These are phyloP conservation scores for Melipona bicolor DNA, from an alignment of 2,888 invertebrate genomes.

Conservation along the genomic window DNA sequence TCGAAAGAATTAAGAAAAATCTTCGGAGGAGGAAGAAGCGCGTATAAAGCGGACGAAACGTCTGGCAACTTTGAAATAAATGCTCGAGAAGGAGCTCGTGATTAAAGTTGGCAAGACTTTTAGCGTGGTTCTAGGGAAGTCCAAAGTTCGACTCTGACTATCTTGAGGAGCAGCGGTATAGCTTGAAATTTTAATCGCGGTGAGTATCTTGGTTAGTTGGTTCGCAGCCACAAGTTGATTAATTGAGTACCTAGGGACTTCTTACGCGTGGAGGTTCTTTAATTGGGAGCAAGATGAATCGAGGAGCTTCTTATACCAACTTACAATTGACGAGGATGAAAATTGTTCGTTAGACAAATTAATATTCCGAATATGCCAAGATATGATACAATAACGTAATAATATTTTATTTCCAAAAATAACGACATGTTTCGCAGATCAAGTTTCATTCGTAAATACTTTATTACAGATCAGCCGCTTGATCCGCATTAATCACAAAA, in stretches of 20 bases:
- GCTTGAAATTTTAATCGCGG: constrained; percentile 5
- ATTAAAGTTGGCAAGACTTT: neutral
- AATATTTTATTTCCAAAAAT: neutral
- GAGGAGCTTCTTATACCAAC: neutral
- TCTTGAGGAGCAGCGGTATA: neutral
- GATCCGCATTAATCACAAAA: neutral
- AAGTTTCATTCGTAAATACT: neutral
- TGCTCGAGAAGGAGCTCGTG: neutral
- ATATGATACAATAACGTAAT: too few species aligned
- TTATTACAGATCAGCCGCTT: neutral
- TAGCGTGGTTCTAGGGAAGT: too few species aligned
- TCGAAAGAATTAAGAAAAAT: neutral
- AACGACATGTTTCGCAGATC: too few species aligned
- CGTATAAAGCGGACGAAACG: neutral
- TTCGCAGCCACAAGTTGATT: neutral
- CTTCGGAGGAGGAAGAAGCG: neutral
- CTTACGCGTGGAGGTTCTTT: neutral
- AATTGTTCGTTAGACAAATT: neutral
- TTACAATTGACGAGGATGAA: neutral
- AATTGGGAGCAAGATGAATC: neutral
- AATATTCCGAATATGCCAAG: neutral
- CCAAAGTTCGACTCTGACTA: neutral
- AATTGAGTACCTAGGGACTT: neutral
- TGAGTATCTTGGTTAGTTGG: neutral
- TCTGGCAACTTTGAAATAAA: neutral